These are phyloP conservation scores for Elmis aenea DNA, from an alignment of 2,888 invertebrate species.

Conservation along the genomic window DNA sequence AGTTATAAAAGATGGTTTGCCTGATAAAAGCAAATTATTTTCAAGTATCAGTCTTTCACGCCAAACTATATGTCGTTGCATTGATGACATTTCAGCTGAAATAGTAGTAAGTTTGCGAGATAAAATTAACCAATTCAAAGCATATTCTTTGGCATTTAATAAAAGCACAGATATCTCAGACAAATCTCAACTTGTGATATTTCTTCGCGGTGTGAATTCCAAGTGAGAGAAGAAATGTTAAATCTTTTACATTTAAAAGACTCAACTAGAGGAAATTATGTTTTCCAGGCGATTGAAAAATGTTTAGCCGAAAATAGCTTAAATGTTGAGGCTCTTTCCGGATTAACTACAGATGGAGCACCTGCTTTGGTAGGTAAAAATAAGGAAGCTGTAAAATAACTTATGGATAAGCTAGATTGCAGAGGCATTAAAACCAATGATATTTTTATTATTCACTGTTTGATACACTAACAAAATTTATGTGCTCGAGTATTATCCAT, in stretches of 20 bases:
- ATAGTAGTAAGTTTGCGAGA: constrained; percentile 1
- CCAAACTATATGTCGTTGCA: too few species aligned
- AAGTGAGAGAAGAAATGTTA: neutral
- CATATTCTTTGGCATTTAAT: constrained; percentile 4
- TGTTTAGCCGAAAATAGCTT: constrained; percentile 6
- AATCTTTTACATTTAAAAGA: constrained; percentile 3
- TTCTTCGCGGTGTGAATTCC: neutral
- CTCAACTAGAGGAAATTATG: constrained; percentile 2
- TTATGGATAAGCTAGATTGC: constrained; percentile 1
- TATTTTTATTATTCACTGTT: neutral
- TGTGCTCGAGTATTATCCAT: constrained; percentile 7
- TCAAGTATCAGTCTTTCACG: neutral
- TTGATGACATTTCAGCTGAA: constrained; percentile 4
- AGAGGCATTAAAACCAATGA: neutral
- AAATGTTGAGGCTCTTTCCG: constrained; percentile 2
- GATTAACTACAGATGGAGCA: constrained; percentile 5
- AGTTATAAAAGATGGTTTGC: neutral
- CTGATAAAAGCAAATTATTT: constrained; percentile 4
- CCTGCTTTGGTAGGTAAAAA: constrained; percentile 3
- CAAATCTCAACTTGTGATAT: neutral
- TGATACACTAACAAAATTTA: neutral
- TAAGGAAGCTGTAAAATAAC: constrained; percentile 1
- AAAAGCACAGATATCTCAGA: neutral
- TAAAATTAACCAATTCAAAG: constrained; percentile 5
- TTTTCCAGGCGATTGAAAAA: constrained; percentile 6